Conservation (phyloP, 2,113 vertebrate species). For the Gallinago undulata region DNA sequence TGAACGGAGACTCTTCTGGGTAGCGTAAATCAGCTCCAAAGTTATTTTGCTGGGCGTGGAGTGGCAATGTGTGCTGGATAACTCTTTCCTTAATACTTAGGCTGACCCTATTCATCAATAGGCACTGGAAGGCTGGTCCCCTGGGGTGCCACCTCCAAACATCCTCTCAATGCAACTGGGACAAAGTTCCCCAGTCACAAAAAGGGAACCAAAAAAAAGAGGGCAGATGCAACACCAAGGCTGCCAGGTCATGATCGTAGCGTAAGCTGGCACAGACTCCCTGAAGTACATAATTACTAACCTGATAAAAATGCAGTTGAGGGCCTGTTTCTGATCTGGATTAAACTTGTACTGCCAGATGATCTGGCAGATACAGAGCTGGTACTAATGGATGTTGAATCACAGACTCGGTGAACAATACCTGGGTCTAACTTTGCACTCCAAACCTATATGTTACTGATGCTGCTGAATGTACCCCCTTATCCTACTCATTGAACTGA, state of each 20-base stretch:
- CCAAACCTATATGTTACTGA: background rate
- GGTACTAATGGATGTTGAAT: background rate
- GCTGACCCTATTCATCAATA: background rate
- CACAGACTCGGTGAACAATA: background rate
- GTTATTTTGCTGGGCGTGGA: background rate
- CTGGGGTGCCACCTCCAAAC: background rate
- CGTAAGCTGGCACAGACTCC: background rate
- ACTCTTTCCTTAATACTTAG: background rate
- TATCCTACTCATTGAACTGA: background rate
- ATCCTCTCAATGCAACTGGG: background rate
- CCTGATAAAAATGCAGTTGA: background rate
- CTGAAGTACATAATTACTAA: background rate
- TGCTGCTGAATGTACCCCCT: background rate
- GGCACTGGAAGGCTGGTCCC: background rate
- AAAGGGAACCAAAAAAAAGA: background rate
- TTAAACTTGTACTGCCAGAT: background rate
- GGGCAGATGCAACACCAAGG: background rate
- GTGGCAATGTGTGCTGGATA: background rate
- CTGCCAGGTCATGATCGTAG: background rate
- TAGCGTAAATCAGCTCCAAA: background rate
- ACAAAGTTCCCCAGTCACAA: accelerated
- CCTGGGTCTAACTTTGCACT: background rate
- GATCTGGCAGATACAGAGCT: background rate
- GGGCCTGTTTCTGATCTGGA: background rate
- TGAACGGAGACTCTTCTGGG: background rate